These are phyloP conservation scores for Terrapene triunguis DNA, from an alignment of 2,113 vertebrate genomes.

Conservation along the genomic window DNA sequence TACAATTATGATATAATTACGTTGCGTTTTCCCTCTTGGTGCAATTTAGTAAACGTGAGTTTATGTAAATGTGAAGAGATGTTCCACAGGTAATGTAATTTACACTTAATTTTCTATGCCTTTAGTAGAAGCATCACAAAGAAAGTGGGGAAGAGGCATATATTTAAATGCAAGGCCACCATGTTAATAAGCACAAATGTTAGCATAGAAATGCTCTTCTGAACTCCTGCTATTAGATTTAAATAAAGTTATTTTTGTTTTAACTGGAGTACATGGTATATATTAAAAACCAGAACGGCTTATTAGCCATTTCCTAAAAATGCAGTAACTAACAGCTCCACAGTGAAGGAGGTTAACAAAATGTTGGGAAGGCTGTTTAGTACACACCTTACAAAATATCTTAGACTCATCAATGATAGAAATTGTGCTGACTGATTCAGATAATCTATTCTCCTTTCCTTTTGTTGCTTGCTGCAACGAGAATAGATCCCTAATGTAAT, in stretches of 20 bases:
- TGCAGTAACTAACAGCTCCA: neutral
- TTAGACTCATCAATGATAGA: neutral
- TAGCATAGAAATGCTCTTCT: neutral
- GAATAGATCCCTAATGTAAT: neutral
- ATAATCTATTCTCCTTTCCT: neutral
- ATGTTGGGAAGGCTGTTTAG: neutral
- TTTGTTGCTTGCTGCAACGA: neutral
- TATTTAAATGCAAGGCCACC: slow-evolving; percentile 31
- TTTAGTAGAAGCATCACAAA: slow-evolving; percentile 39
- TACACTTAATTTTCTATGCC: slow-evolving; percentile 12
- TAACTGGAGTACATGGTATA: neutral
- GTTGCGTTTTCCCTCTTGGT: slow-evolving; percentile 71
- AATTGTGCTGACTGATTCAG: neutral
- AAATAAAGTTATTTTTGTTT: neutral
- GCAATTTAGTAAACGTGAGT: slow-evolving; percentile 75
- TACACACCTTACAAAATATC: neutral
- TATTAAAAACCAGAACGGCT: neutral
- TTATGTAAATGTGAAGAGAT: slow-evolving; percentile 76
- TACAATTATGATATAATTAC: slow-evolving; percentile 76
- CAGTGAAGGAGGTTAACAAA: neutral
- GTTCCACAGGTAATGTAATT: slow-evolving; percentile 67
- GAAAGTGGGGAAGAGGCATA: neutral
- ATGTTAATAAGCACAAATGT: slow-evolving; percentile 23
- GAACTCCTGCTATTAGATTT: neutral
- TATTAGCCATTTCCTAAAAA: neutral